These are phyloP conservation scores for Embidobia sp. DNA, from an alignment of 2,888 invertebrate genomes.

Conservation along the genomic window DNA sequence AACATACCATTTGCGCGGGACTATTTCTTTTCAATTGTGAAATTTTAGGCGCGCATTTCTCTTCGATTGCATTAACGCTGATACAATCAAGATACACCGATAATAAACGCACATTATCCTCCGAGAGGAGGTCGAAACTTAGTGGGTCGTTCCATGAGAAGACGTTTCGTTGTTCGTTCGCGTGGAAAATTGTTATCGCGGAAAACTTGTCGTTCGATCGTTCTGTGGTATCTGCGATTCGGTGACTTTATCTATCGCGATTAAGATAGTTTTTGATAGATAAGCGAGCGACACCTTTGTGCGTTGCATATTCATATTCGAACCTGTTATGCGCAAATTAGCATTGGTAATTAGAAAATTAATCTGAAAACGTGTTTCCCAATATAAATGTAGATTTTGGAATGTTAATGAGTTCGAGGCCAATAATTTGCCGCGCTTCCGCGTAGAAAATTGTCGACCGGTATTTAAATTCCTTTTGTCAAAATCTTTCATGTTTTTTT, in stretches of 20 bases:
- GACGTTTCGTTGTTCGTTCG: constrained; percentile 25
- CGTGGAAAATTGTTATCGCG: constrained; percentile 5
- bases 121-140: constrained; percentile 20
- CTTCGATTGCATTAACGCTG: constrained; percentile 10
- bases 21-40: constrained; percentile 22
- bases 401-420: constrained; percentile 43
- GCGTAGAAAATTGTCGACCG: not conserved
- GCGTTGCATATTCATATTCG: constrained; percentile 33
- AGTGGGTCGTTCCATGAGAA: constrained; percentile 18
- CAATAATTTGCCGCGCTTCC: no score
- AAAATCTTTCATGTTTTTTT: not conserved
- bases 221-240: no score
- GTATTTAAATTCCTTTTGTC: not conserved
- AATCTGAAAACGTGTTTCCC: constrained; percentile 36
- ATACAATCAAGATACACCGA: constrained; percentile 5
- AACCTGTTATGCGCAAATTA: constrained; percentile 45
- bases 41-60: constrained; percentile 25
- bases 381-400: constrained; percentile 53
- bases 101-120: constrained; percentile 14
- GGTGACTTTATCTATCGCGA: no score
- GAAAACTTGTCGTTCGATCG: not conserved
- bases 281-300: constrained; percentile 20
- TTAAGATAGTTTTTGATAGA: constrained; percentile 36
- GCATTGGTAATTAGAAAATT: constrained; percentile 35
- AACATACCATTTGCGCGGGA: not conserved